Evolutionary conservation across 1,140 invertebrate species (phyloP).

Genomic region (Brachionus paranguensis): DNA sequence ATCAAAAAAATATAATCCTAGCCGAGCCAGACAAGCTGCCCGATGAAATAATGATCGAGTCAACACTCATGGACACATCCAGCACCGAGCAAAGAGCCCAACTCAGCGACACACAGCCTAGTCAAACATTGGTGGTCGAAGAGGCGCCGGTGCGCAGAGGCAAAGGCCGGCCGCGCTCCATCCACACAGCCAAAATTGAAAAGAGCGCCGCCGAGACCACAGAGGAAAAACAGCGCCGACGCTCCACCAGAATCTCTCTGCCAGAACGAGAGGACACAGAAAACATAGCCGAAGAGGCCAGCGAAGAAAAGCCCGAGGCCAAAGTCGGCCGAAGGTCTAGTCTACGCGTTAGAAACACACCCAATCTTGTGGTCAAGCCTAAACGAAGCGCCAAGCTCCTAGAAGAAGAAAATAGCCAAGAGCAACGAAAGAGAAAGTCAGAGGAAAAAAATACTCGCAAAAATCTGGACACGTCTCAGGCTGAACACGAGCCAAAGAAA

Average conservation of each 20-base stretch:
- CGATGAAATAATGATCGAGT: constrained; percentile 1
- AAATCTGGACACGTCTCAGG: background rate
- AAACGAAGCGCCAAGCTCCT: background rate
- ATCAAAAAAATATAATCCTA: background rate
- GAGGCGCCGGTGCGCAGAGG: background rate
- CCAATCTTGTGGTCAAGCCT: background rate
- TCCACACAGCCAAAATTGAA: background rate
- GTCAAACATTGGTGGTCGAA: background rate
- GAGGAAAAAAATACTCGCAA: background rate
- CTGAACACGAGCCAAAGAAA: background rate
- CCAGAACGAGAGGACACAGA: background rate
- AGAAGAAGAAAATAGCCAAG: background rate
- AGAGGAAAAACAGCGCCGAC: background rate
- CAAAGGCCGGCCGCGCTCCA: background rate
- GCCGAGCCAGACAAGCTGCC: background rate
- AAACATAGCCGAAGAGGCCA: background rate
- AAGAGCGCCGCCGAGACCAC: background rate
- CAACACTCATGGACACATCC: background rate
- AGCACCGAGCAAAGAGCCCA: background rate
- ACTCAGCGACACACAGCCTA: background rate
- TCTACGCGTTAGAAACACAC: background rate
- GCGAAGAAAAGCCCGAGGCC: background rate
- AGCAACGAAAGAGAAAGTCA: background rate
- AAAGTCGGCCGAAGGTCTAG: background rate
- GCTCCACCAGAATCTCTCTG: background rate